Base-by-base conservation (phyloP, 2,797 vertebrate species). In the Capromys pilorides region DNA sequence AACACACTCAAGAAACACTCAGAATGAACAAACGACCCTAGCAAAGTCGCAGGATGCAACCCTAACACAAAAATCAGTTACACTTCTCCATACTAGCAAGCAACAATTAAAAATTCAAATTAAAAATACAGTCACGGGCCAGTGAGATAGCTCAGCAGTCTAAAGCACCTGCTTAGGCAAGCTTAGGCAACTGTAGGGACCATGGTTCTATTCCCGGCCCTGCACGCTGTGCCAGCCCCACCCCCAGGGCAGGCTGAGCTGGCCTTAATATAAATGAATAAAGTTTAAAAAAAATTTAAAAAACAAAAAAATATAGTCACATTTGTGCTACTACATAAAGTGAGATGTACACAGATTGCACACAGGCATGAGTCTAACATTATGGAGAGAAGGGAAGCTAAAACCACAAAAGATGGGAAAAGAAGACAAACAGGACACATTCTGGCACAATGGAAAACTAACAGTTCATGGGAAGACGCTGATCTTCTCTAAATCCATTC, bases 371-470 rank as follows among this genome's bases (percentile, higher is more conserved):
- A 51, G 78, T 16, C 33, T 71, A 41, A 69, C 16, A 86, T 49
- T 0, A 0, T 80, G 51, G n/a, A 81, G 1, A 24, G 19, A 36
- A 45, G 24, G 22, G 31, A 90, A 19, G 22, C 8, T 45, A 69
- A 62, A 93, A 77, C n/a, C 19, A 93, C 51, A 87, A 86, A 93
- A 86, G 10, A 77, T 79, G 28, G 69, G 39, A 54, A 91, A 96
- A 88, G 31, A 71, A 54, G 21, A 51, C 1, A 61, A 87, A 64
- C 36, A 39, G 54, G 64, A 9, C 84, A 26, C 73, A 49, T 77
- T 41, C 39, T 79, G 28, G 80, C 88, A 88, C 91, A 93, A 54
- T n/a, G 66, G 22, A 83, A 86, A 69, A 71, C n/a, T 64, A 11
- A 8, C 26, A 78, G 39, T 71, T 71, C 39, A 12, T 77, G 61